These are phyloP conservation scores for Rhadina sibilatrix DNA, from an alignment of 2,113 vertebrate genomes.

Conservation along the genomic window DNA sequence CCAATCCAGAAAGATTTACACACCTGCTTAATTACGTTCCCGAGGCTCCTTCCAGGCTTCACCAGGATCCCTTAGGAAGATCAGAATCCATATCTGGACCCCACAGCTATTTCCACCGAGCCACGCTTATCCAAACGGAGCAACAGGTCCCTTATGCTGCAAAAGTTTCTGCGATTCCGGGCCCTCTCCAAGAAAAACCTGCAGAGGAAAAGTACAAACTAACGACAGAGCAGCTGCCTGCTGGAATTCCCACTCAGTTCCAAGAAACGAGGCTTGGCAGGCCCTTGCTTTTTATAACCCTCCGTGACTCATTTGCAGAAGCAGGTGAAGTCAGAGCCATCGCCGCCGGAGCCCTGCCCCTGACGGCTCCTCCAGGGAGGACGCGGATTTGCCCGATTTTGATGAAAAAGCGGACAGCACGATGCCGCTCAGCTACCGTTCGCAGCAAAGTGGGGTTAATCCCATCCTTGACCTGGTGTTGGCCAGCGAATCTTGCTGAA, in stretches of 20 bases:
- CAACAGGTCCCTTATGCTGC: background rate
- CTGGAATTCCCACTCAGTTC: slow-evolving; percentile 4
- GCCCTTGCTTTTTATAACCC: slow-evolving; percentile 16
- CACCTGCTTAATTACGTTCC: background rate
- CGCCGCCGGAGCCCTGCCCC: background rate
- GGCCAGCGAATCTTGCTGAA: background rate
- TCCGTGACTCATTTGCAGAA: slow-evolving; percentile 11
- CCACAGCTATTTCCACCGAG: background rate
- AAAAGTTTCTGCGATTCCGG: background rate
- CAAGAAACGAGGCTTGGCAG: slow-evolving; percentile 32
- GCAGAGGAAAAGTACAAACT: background rate
- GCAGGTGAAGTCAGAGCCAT: slow-evolving; percentile 43
- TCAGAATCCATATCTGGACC: background rate
- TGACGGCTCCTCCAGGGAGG: background rate
- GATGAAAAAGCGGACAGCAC: background rate
- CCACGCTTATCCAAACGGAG: background rate
- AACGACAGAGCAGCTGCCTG: background rate
- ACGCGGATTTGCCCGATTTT: background rate
- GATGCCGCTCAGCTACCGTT: background rate
- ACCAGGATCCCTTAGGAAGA: background rate
- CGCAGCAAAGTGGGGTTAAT: too few relatives aligned
- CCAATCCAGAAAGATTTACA: background rate
- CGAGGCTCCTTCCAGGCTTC: background rate
- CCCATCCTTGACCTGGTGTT: background rate
- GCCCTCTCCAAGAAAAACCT: background rate